Conservation (phyloP, 2,113 vertebrate species). For the Monopterus albus region DNA sequence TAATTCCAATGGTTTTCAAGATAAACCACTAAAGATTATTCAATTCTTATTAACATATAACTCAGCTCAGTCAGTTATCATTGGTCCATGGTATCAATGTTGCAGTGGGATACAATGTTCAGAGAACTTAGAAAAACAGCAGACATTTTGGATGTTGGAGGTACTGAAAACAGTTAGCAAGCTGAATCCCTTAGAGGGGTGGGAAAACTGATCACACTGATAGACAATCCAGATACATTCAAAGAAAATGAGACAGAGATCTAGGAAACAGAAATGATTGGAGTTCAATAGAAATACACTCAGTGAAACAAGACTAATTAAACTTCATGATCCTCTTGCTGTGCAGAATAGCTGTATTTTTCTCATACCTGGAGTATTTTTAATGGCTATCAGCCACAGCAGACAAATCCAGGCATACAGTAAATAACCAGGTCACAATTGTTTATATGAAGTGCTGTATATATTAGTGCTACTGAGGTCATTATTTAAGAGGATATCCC, state of each 20-base stretch:
- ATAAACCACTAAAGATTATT: too few species aligned
- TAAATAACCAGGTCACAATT: too few species aligned
- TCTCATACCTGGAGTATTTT: slow-evolving; percentile 14
- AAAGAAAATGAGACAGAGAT: slow-evolving; percentile 33
- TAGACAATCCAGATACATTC: slow-evolving; percentile 71
- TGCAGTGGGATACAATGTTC: slow-evolving; percentile 4
- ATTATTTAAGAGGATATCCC: slow-evolving; percentile 2
- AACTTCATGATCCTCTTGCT: slow-evolving; percentile 9
- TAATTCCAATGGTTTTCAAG: too few species aligned
- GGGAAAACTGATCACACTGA: slow-evolving; percentile 69
- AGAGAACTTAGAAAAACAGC: slow-evolving; percentile 20
- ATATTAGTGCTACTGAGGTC: background rate
- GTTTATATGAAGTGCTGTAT: background rate
- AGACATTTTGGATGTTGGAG: slow-evolving; percentile 21
- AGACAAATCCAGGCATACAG: background rate
- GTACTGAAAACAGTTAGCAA: slow-evolving; percentile 36
- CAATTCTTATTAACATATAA: too few species aligned
- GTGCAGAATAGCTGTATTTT: slow-evolving; percentile 14
- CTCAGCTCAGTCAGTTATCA: too few species aligned
- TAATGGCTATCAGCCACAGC: background rate
- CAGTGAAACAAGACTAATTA: background rate
- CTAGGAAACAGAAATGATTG: background rate
- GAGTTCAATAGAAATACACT: background rate
- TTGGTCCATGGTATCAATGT: too few species aligned
- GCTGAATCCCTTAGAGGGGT: slow-evolving; percentile 27